These are phyloP conservation scores for Venusia cambrica DNA, from an alignment of 2,888 invertebrate genomes.

Conservation along the genomic window DNA sequence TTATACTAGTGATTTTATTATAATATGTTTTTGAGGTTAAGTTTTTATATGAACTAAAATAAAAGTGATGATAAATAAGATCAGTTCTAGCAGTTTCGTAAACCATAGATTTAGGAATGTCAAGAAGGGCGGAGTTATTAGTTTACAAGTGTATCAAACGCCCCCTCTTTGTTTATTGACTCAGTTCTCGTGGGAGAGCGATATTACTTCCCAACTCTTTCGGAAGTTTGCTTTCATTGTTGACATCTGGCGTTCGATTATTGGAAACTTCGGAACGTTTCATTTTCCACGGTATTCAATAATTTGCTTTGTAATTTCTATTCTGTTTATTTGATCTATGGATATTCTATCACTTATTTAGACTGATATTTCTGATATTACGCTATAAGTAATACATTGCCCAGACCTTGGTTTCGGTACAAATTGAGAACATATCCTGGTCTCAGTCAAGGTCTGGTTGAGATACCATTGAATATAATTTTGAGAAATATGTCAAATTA, in stretches of 20 bases:
- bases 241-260: constrained; percentile 75
- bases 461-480: too few relatives aligned
- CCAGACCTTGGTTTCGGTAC: too few relatives aligned
- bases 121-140: constrained; percentile 67
- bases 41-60: too few relatives aligned
- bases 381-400: too few relatives aligned
- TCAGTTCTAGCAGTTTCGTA: constrained; percentile 11
- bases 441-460: too few relatives aligned
- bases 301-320: constrained; percentile 47
- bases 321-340: constrained; percentile 31
- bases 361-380: too few relatives aligned
- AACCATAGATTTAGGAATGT: constrained; percentile 41
- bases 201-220: constrained; percentile 77
- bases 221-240: constrained; percentile 76
- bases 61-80: too few relatives aligned
- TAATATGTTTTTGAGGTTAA: too few relatives aligned
- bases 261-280: constrained; percentile 61
- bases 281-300: constrained; percentile 47
- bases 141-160: constrained; percentile 80
- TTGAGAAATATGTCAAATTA: too few relatives aligned
- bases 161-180: constrained; percentile 77
- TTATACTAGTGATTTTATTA: too few relatives aligned
- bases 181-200: constrained; percentile 50
- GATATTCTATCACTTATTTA: too few relatives aligned
- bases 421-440: too few relatives aligned